Evolutionary conservation across 2,888 invertebrate species (phyloP), one percentile per base, ranked within the genome.

Genomic region (Julus scanicus): DNA sequence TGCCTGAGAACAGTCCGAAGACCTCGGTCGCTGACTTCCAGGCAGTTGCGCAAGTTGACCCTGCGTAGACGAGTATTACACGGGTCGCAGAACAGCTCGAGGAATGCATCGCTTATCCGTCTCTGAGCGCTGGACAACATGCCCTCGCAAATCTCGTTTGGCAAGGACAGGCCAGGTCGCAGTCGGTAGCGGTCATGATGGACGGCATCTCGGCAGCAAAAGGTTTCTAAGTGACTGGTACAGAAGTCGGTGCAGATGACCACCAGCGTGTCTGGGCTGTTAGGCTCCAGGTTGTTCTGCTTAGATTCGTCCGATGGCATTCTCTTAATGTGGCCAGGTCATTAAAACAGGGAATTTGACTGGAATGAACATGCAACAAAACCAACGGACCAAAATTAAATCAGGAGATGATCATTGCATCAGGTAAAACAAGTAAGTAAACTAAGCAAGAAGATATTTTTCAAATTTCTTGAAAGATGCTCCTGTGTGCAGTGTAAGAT

Each of bases 1-100:
- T 97, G 97, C 87, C 94, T 94, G 92, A 96, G 93, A 20, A 98
- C 92, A 87, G 94, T 94, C 90, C 94, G 93, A 86, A 97, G 92
- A 88, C 96, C 95, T 89, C 94, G 93, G 91, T 96, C 95, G 13
- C 95, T 95, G 84, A 97, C 94, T 17, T 15, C 37, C 71, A 94
- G 94, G 40, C 96, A 95, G 91, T 96, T 95, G 87, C 95, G 93
- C 90, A 97, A 93, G 91, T 94, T 94, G 15, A 97, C 94, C 89
- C 94, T 93, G 91, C 95, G 94, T 86, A 97, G 92, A 88, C 95
- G 94, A 15, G 96, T 96, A 48, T 94, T 93, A 71, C 92, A 91
- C n/a, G 93, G 93, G 91, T 96, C 95, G 89, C 94, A 93, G 91
- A 97, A 96, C 90, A 96, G 93, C 90, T 94, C 94, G 15, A 96